Evolutionary conservation across 30 jellyfish, hydroid and myxozoan species (phyloP).

Genomic region (Calvadosia cruxmelitensis): DNA sequence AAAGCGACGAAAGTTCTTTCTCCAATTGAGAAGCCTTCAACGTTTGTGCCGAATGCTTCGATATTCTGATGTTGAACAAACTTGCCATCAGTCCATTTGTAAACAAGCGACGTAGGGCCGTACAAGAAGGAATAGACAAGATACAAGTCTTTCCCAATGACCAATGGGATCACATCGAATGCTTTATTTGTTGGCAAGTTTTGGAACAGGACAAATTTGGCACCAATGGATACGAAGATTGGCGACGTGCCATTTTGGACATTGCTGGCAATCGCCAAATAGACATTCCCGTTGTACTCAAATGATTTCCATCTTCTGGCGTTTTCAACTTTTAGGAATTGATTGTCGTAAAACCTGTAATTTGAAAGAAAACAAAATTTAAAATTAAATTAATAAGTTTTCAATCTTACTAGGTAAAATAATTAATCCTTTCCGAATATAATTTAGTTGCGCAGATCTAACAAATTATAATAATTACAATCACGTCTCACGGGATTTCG

Average conservation of each 20-base stretch:
- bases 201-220: slow-evolving; percentile 38
- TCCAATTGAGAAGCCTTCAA: slow-evolving; percentile 66
- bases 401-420: too few species aligned
- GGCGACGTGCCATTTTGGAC: slow-evolving; percentile 28
- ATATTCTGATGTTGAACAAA: slow-evolving; percentile 45
- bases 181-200: slow-evolving; percentile 51
- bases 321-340: slow-evolving; percentile 18
- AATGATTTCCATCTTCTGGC: slow-evolving; percentile 88
- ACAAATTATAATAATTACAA: too few species aligned
- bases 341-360: slow-evolving; percentile 30
- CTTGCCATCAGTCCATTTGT: slow-evolving; percentile 35
- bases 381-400: not conserved
- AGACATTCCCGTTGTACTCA: slow-evolving; percentile 36
- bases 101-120: slow-evolving; percentile 40
- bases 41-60: slow-evolving; percentile 55
- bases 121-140: slow-evolving; percentile 17
- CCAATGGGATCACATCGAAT: slow-evolving; percentile 49
- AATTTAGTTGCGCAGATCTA: too few species aligned
- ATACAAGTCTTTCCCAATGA: slow-evolving; percentile 11
- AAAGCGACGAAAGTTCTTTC: slow-evolving; percentile 41
- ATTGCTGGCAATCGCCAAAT: slow-evolving; percentile 76
- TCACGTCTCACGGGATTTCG: too few species aligned
- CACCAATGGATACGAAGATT: slow-evolving; percentile 19
- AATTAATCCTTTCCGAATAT: too few species aligned
- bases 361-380: not conserved